Conservation (phyloP, 2,888 invertebrate species). For the Meghimatium bilineatum region DNA sequence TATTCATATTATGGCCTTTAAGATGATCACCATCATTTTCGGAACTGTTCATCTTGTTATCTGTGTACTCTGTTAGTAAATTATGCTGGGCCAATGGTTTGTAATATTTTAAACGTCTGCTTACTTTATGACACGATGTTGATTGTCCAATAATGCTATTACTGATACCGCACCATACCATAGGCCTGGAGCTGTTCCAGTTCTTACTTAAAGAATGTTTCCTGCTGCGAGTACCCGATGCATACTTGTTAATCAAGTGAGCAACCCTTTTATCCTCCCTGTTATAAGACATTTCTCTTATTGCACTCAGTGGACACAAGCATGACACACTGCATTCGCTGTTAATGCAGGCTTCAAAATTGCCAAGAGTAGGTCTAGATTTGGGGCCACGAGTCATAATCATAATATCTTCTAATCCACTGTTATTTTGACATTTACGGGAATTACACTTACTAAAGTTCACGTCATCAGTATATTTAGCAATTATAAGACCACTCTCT, state of each 20-base stretch:
- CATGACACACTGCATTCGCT: background rate
- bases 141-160: background rate
- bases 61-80: no score
- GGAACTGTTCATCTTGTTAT: no score
- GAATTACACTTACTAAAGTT: background rate
- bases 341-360: background rate
- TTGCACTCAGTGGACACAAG: background rate
- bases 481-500: background rate
- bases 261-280: conserved; percentile 25
- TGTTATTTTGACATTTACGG: background rate
- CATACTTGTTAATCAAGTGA: conserved; percentile 26
- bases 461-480: background rate
- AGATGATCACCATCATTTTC: background rate
- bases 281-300: background rate
- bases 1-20: background rate
- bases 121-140: background rate
- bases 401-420: background rate
- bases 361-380: background rate
- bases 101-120: background rate
- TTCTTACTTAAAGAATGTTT: background rate
- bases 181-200: conserved; percentile 12
- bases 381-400: background rate
- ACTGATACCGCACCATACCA: conserved; percentile 3
- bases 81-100: background rate
- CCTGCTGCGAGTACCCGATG: background rate